Percentiles rank a stretch among this genome's conserved stretches.
These are phyloP conservation scores for Pedicia rivosa DNA, from an alignment of 2,888 invertebrate species.

Conservation along the genomic window DNA sequence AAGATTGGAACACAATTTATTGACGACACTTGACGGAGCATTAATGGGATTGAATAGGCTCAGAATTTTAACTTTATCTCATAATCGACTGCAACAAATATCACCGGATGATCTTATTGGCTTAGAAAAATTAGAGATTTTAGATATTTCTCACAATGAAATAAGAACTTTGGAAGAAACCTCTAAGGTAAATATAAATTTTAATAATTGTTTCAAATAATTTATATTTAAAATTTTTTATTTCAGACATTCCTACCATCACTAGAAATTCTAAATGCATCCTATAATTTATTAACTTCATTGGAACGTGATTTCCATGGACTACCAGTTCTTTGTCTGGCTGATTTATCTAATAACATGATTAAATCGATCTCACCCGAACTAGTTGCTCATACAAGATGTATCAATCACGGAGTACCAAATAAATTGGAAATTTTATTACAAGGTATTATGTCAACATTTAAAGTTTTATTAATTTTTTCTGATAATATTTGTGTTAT, in stretches of 20 bases:
- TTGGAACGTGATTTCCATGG: conserved; percentile 72
- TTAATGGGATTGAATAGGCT: conserved; percentile 59
- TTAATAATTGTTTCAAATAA: neutral
- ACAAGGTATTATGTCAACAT: conserved; percentile 40
- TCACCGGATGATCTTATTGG: conserved; percentile 65
- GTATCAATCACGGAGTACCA: conserved; percentile 64
- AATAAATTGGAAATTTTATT: conserved; percentile 50
- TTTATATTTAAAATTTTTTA: conserved; percentile 1
- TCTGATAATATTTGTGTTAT: conserved; percentile 22
- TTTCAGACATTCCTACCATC: conserved; percentile 59
- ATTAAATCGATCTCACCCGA: conserved; percentile 57
- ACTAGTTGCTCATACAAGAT: conserved; percentile 62
- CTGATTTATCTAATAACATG: conserved; percentile 61
- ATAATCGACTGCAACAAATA: conserved; percentile 56
- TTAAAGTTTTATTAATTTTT: neutral
- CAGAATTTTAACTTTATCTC: conserved; percentile 53
- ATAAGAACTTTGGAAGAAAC: conserved; percentile 64
- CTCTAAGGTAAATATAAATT: conserved; percentile 61
- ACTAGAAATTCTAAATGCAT: conserved; percentile 57
- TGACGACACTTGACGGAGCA: conserved; percentile 55
- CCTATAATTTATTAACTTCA: conserved; percentile 57
- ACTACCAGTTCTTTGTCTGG: conserved; percentile 62
- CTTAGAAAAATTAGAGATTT: conserved; percentile 50
- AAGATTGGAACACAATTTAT: conserved; percentile 55
- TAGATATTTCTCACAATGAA: conserved; percentile 65